A percentile compares a stretch with the other conserved stretches of the same genome.
phyloP scores from a whole-genome alignment of 2,888 invertebrate species.

The Scaeva pyrastri region DNA sequence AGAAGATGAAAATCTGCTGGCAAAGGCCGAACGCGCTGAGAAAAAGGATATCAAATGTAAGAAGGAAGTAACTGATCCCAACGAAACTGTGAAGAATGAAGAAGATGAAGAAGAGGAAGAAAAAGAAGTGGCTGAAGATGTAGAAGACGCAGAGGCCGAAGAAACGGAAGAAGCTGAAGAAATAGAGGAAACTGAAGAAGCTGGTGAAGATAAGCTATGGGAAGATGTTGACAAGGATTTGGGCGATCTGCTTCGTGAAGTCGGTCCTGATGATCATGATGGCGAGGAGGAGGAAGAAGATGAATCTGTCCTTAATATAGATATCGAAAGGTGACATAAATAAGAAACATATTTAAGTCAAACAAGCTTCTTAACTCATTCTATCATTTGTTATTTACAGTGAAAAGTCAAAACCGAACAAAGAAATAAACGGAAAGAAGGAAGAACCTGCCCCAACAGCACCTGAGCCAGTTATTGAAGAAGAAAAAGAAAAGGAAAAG shows the following conservation, averaged over 20 bases:
- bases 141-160: conserved; percentile 89
- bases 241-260: conserved; percentile 90
- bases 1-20: conserved; percentile 90
- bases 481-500: no score
- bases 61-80: conserved; percentile 76
- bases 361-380: conserved; percentile 85
- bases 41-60: conserved; percentile 84
- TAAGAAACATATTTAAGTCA: conserved; percentile 78
- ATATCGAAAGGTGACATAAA: conserved; percentile 84
- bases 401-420: conserved; percentile 85
- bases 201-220: conserved; percentile 90
- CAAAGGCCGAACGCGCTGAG: conserved; percentile 89
- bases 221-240: conserved; percentile 93
- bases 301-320: conserved; percentile 85
- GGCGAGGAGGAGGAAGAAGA: conserved; percentile 88
- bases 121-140: conserved; percentile 87
- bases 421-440: conserved; percentile 83
- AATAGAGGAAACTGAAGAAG: conserved; percentile 84
- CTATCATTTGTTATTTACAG: conserved; percentile 78
- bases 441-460: conserved; percentile 81
- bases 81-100: conserved; percentile 65
- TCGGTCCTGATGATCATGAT: conserved; percentile 88
- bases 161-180: conserved; percentile 40
- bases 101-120: conserved; percentile 80
- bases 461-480: conserved; percentile 77